Evolutionary conservation across 92 coral and sea anemone species (phyloP).

Genomic region (Montipora capitata): DNA sequence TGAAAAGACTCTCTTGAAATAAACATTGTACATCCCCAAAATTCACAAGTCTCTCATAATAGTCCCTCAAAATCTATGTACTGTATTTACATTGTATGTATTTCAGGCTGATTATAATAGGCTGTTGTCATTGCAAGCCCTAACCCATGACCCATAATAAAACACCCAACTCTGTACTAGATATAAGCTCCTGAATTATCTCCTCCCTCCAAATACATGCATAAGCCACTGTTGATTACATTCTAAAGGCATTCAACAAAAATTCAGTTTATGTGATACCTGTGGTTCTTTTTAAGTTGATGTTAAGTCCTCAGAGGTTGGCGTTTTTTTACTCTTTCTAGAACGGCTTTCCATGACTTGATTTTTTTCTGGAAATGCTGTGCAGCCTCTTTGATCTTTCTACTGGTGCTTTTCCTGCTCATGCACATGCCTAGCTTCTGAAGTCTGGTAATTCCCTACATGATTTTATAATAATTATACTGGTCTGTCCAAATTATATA

Average conservation of each 20-base stretch:
- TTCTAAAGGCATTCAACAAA: constrained; percentile 2
- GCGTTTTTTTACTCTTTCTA: not conserved
- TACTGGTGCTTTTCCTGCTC: constrained; percentile 41
- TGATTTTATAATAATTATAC: not conserved
- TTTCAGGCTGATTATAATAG: not conserved
- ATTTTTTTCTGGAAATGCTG: constrained; percentile 35
- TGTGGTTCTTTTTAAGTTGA: constrained; percentile 9
- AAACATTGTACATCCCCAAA: constrained; percentile 1
- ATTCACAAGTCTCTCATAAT: not conserved
- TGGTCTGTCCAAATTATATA: constrained; percentile 13
- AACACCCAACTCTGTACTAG: not conserved
- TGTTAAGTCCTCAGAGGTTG: constrained; percentile 3
- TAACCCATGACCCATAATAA: not conserved
- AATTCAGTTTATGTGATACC: constrained; percentile 1
- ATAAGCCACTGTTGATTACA: not conserved
- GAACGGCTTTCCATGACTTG: constrained; percentile 45
- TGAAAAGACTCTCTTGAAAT: not conserved
- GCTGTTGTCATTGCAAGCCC: constrained; percentile 4
- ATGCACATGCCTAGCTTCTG: constrained; percentile 66
- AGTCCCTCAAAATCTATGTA: not conserved
- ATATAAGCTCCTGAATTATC: not conserved
- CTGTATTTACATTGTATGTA: not conserved
- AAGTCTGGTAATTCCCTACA: constrained; percentile 50
- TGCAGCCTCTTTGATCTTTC: constrained; percentile 57
- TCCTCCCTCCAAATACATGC: not conserved